These are phyloP conservation scores for Idaea straminata DNA, from an alignment of 2,888 invertebrate genomes.

Conservation along the genomic window DNA sequence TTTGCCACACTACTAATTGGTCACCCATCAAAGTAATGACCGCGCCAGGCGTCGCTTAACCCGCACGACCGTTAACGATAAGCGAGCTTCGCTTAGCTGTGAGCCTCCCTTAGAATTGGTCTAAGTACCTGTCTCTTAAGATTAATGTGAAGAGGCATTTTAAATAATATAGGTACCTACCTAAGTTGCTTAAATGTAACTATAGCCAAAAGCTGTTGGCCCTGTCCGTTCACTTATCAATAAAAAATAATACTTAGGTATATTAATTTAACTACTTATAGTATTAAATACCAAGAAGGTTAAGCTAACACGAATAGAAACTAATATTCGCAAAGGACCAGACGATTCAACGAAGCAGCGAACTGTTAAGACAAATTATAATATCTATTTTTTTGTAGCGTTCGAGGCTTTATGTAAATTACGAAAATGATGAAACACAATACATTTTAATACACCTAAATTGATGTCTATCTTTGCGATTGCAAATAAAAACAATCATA, in stretches of 20 bases:
- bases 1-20: no score
- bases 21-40: no score
- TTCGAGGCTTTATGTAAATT: conserved; percentile 1
- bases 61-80: no score
- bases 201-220: not conserved
- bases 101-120: no score
- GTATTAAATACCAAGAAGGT: not conserved
- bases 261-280: not conserved
- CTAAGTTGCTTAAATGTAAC: not conserved
- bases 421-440: conserved; percentile 1
- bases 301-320: not conserved
- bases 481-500: conserved; percentile 17
- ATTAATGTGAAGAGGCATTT: not conserved
- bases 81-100: no score
- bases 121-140: not conserved
- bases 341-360: not conserved
- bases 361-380: not conserved
- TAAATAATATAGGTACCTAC: not conserved
- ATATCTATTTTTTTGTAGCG: not conserved
- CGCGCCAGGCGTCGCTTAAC: no score
- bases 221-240: conserved; percentile 1
- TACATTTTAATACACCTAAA: not conserved
- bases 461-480: conserved; percentile 3
- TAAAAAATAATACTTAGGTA: not conserved
- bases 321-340: not conserved